Base-by-base conservation (phyloP, 2,797 vertebrate species). In the Acipenser ruthenus region DNA sequence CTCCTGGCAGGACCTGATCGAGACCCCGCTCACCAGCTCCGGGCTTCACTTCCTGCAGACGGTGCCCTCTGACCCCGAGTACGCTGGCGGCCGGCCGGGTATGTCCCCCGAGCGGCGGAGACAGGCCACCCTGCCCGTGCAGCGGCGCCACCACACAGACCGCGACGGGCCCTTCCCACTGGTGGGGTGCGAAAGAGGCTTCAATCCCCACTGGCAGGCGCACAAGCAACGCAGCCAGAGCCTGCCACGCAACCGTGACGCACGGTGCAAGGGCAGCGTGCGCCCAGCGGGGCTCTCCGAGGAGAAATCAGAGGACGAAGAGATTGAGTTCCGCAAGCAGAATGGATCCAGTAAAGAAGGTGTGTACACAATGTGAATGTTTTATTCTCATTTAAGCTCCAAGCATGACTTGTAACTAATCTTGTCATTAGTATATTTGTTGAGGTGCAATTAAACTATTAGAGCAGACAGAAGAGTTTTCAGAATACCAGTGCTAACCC, bases 1-100 rank as follows among this genome's bases (percentile, higher is more conserved):
- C 60, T 95, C 93, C 0, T 95, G 93, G 93, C 91, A 94, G 83
- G 93, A 94, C 73, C 90, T 95, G 52, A 93, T 95, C 6, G 94
- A 96, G 80, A 95, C 92, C 1, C 94, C 92, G 0, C 65, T 95
- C 49, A 96, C 92, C 78, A 94, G 93, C 64, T 91, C 93, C 0
- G 93, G 93, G 59, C 89, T 95, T 65, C 92, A 95, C 73, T 90
- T 95, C 77, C 89, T 95, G 49, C 93, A 95, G 84, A 94, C 92
- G 1, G 85, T 86, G 0, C 91, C 91, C 0, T 85, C 79, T 0
- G 93, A 95, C 3, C 73, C 77, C 0, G 92, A 93, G 5, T 81
- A 70, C n/a, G 0, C 12, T 8, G 76, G 79, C 0, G 78, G 86
- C 62, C 70, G 77, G 23, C 79, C 87, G 55, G 86, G 82, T 49